phyloP scores from a whole-genome alignment of 2,797 vertebrate genomes.

The Semotilus atromaculatus region DNA sequence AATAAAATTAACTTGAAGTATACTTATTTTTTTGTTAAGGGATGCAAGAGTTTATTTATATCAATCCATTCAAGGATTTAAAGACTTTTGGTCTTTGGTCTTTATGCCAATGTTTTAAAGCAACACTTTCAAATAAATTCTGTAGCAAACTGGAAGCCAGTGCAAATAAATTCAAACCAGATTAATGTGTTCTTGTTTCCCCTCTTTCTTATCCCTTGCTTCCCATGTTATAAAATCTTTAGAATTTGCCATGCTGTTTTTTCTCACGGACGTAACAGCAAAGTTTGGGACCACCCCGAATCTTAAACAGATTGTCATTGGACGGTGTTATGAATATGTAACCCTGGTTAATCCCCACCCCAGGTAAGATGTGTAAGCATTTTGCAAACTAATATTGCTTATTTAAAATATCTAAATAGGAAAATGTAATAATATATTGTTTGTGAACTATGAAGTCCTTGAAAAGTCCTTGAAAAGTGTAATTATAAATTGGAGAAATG shows the following conservation, averaged over 20 bases:
- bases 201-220: neutral
- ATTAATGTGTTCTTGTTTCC: neutral
- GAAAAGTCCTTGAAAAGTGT: neutral
- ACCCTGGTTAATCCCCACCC: conserved; percentile 66
- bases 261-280: conserved; percentile 49
- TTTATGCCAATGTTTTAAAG: too few relatives aligned
- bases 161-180: neutral
- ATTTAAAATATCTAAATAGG: conserved; percentile 65
- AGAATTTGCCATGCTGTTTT: conserved; percentile 64
- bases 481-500: neutral
- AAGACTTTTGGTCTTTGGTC: neutral
- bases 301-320: conserved; percentile 82
- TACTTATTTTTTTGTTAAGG: too few relatives aligned
- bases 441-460: conserved; percentile 27
- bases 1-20: too few relatives aligned
- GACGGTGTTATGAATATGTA: conserved; percentile 85
- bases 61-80: neutral
- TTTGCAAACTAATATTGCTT: conserved; percentile 73
- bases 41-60: too few relatives aligned
- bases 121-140: too few relatives aligned
- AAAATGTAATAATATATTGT: neutral
- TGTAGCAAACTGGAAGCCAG: neutral
- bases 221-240: conserved; percentile 42
- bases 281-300: conserved; percentile 81
- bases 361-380: conserved; percentile 72